A percentile compares a stretch with the other conserved stretches of the same genome.
These are phyloP conservation scores for Asbolus verrucosus DNA, from an alignment of 1,140 invertebrate genomes.

Conservation along the genomic window DNA sequence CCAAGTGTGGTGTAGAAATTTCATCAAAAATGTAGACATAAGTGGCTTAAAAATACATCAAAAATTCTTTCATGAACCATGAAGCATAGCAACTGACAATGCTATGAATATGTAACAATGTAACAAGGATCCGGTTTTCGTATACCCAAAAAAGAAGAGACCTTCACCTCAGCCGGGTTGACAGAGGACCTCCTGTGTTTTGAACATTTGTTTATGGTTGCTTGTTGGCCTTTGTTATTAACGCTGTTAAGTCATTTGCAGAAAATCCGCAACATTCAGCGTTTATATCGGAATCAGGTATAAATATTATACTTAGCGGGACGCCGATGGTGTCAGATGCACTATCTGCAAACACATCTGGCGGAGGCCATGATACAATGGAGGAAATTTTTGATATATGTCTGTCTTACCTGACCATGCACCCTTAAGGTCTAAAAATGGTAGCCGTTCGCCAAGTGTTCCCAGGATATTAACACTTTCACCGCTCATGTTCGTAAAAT, in stretches of 20 bases:
- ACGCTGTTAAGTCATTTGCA: constrained; percentile 45
- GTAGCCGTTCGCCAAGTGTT: constrained; percentile 22
- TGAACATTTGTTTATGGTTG: constrained; percentile 42
- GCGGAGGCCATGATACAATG: constrained; percentile 42
- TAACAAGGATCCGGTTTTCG: constrained; percentile 56
- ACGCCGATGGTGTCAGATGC: constrained; percentile 49
- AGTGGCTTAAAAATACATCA: constrained; percentile 18
- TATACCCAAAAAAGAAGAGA: constrained; percentile 47
- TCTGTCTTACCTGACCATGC: constrained; percentile 47
- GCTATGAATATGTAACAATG: constrained; percentile 58
- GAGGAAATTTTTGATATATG: constrained; percentile 50
- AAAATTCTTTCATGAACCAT: constrained; percentile 41
- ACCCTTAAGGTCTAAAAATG: constrained; percentile 47
- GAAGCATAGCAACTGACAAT: constrained; percentile 45
- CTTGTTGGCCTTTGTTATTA: constrained; percentile 41
- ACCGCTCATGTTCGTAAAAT: too few relatives aligned
- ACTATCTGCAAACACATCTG: constrained; percentile 47
- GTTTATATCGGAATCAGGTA: constrained; percentile 28
- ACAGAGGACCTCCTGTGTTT: constrained; percentile 47
- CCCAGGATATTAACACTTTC: too few relatives aligned
- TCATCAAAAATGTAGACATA: constrained; percentile 17
- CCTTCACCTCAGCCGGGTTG: constrained; percentile 51
- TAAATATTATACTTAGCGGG: constrained; percentile 51
- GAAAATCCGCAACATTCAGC: constrained; percentile 28
- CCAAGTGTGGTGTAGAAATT: too few relatives aligned